Evolutionary conservation across 2,888 invertebrate species (phyloP).

Genomic region (Chrysolina americana): DNA sequence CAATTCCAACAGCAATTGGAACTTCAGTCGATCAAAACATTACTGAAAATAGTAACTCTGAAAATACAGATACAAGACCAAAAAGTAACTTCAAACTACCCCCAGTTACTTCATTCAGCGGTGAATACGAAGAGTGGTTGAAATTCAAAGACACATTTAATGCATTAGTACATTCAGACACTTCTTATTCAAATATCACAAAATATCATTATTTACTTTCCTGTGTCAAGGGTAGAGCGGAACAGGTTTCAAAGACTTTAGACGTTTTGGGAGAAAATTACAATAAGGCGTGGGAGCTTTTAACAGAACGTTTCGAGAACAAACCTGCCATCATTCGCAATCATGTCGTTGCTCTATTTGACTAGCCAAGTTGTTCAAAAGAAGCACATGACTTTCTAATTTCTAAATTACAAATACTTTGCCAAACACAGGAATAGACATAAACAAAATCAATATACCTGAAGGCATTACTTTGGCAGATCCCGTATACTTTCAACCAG

Average conservation of each 20-base stretch:
- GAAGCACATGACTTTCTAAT: neutral
- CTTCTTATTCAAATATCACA: neutral
- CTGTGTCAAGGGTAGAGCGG: neutral
- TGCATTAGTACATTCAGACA: too few species aligned
- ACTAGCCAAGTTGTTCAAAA: neutral
- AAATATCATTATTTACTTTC: neutral
- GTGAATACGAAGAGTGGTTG: too few species aligned
- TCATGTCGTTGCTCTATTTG: neutral
- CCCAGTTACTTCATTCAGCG: too few species aligned
- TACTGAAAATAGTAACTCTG: too few species aligned
- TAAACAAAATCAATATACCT: neutral
- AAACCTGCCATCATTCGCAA: neutral
- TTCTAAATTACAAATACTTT: conserved; percentile 8
- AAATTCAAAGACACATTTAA: too few species aligned
- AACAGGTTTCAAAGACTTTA: neutral
- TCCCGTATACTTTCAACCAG: neutral
- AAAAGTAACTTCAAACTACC: too few species aligned
- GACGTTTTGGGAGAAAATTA: conserved; percentile 9
- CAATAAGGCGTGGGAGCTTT: neutral
- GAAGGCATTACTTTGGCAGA: neutral
- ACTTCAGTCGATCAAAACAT: too few species aligned
- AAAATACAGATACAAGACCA: too few species aligned
- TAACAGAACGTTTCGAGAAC: conserved; percentile 6
- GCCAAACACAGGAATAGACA: neutral
- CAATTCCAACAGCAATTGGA: too few species aligned